Conservation (phyloP, 2,113 vertebrate species). For the Chaetodon trifascialis region DNA sequence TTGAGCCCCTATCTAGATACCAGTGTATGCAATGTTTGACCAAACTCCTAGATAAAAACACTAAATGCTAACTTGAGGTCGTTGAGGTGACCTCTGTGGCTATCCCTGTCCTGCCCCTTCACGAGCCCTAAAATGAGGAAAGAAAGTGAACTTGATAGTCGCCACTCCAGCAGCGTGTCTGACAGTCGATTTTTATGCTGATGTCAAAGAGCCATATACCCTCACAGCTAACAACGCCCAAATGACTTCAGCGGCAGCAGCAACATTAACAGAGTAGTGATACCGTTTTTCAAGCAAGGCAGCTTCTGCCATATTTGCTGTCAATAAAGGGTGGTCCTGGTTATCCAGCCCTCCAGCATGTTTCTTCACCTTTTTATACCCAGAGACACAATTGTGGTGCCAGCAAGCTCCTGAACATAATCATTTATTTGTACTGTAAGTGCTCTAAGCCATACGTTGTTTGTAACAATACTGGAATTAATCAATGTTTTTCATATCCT, state of each 20-base stretch:
- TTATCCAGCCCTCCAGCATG: constrained; percentile 20
- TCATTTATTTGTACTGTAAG: constrained; percentile 34
- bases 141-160: constrained; percentile 27
- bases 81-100: constrained; percentile 19
- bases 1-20: constrained; percentile 20
- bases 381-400: constrained; percentile 20
- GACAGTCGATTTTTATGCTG: constrained; percentile 40
- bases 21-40: constrained; percentile 51
- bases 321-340: constrained; percentile 5
- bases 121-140: constrained; percentile 62
- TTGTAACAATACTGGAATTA: constrained; percentile 11
- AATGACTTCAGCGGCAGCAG: constrained; percentile 65
- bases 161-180: constrained; percentile 61
- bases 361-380: constrained; percentile 26
- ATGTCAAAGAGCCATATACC: constrained; percentile 65
- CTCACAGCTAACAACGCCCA: constrained; percentile 56
- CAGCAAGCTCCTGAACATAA: constrained; percentile 17
- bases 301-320: constrained; percentile 51
- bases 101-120: constrained; percentile 7
- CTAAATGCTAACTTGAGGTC: constrained; percentile 24
- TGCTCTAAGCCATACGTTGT: constrained; percentile 56
- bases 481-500: neutral
- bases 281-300: constrained; percentile 42
- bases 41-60: constrained; percentile 40
- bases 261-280: constrained; percentile 19